Evolutionary conservation across 2,113 vertebrate genomes (phyloP).

Genomic region (Cyphomyrus plagiostoma): DNA sequence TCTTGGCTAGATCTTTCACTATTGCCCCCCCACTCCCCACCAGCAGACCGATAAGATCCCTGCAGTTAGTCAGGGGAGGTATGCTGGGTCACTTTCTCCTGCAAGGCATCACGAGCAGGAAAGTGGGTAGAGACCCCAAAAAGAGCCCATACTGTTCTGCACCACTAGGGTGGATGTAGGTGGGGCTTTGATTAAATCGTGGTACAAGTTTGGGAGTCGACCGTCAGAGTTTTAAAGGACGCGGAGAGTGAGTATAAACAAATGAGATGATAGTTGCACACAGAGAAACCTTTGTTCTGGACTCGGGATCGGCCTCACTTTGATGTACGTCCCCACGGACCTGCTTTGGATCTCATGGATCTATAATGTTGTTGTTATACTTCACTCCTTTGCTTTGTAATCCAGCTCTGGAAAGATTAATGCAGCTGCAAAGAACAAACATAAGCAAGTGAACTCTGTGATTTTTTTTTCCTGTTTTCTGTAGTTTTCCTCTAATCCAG

Average conservation of each 20-base stretch:
- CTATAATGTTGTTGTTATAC: not conserved
- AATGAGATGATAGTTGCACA: not conserved
- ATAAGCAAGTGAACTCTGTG: not conserved
- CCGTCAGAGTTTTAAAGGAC: not conserved
- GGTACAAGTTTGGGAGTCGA: not conserved
- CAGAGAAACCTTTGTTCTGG: not conserved
- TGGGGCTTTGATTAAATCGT: not conserved
- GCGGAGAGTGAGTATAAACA: not conserved
- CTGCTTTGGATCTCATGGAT: not conserved
- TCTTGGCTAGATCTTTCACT: not conserved
- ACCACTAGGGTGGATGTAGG: not conserved
- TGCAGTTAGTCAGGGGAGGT: not conserved
- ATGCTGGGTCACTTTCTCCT: not conserved
- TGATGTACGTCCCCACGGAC: not conserved
- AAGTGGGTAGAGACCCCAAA: not conserved
- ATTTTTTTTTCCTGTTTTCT: not conserved
- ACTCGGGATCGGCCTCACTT: not conserved
- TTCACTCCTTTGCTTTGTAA: not conserved
- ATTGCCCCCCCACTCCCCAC: not conserved
- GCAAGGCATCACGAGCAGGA: not conserved
- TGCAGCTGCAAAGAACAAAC: not conserved
- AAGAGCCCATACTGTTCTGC: not conserved
- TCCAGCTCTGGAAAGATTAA: not conserved
- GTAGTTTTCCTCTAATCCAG: not conserved
- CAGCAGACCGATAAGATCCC: not conserved